Base-by-base conservation (phyloP, 2,888 invertebrate genomes). In the Platynereis dumerilii region DNA sequence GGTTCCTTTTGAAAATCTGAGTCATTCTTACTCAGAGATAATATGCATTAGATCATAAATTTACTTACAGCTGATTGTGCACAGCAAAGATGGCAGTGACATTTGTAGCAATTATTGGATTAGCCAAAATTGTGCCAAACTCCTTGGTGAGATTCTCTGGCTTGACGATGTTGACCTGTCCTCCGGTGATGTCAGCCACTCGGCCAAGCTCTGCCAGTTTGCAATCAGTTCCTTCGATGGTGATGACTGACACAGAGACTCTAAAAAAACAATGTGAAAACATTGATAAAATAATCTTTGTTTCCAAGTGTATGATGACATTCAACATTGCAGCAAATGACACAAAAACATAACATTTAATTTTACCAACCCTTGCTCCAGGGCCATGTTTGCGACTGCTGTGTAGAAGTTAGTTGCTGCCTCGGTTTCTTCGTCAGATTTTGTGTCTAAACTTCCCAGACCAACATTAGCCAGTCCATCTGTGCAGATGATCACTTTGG, bases 391-490 rank as follows among this genome's bases (percentile, higher is more conserved):
- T 27, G 72, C 73, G 34, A 80, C 69, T 29, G 70, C 74, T 15
- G 74, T 74, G 68, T 78, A 80, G 64, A 81, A 81, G 7, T 55
- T 60, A 1, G 70, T 59, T 3, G 70, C 68, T 2, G 60, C 55
- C 15, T 72, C 72, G 24, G 74, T 70, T 7, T 65, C 68, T 3
- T 65, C 63, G 27, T 73, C 72, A 3, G 69, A 66, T 10, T 57
- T 64, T 28, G 72, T 67, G 24, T 82, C 81, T 34, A 81, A 69
- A 60, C 74, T 78, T 12, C 82, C 82, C 52, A 82, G 69, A 5
- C 83, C 83, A 44, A 79, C 72, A 70, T 82, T 83, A 2, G 83
- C 83, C 72, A 78, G 71, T n/a, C 83, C 83, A 69, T 83, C 83
- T 28, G 83, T 83, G 67, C 82, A 83, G 29, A 83, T 69, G 60